These are phyloP conservation scores for Momotus momota DNA, from an alignment of 2,797 vertebrate species.

Conservation along the genomic window DNA sequence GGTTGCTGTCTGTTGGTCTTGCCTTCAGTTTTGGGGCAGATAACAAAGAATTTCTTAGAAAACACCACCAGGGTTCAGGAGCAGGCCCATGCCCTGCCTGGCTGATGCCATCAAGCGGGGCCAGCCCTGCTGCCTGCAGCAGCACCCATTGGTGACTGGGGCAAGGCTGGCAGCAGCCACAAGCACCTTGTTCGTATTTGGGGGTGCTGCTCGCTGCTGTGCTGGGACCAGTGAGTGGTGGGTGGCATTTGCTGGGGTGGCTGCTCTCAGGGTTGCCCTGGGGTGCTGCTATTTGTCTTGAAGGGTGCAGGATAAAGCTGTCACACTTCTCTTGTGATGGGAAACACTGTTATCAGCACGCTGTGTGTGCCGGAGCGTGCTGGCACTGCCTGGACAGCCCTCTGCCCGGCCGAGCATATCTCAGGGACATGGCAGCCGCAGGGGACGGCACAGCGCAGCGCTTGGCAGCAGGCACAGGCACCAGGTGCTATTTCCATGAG, in stretches of 20 bases:
- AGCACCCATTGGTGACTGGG: not conserved
- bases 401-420: not conserved
- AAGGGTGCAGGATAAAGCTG: not conserved
- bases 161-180: not conserved
- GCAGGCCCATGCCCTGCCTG: not conserved
- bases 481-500: slow-evolving; percentile 16
- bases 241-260: not conserved
- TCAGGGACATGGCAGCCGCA: not conserved
- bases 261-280: not conserved
- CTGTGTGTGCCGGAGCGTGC: not conserved
- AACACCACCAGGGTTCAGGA: not conserved
- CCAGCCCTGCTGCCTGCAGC: not conserved
- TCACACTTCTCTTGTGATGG: not conserved
- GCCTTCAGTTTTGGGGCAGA: not conserved
- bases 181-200: rapidly evolving
- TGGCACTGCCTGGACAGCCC: not conserved
- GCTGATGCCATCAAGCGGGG: not conserved
- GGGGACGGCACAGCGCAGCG: rapidly evolving
- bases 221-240: rapidly evolving
- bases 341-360: not conserved
- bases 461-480: not conserved
- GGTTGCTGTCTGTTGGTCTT: not conserved
- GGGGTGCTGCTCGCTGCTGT: not conserved
- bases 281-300: not conserved
- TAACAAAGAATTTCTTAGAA: slow-evolving; percentile 18